Conservation (phyloP, 2,888 invertebrate species). For the Lasiommata megera region DNA sequence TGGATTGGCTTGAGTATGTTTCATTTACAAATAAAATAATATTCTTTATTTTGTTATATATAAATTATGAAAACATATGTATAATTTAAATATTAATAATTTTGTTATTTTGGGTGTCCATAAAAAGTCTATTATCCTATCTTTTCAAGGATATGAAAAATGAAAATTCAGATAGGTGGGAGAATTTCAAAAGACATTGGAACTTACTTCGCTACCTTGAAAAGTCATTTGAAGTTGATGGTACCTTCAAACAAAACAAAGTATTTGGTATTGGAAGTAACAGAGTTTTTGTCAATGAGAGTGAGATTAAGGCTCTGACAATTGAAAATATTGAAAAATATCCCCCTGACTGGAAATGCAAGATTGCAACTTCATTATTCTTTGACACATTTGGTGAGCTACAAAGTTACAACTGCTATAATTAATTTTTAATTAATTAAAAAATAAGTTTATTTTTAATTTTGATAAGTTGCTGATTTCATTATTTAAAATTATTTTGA, state of each 20-base stretch:
- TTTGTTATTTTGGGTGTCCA: too few species aligned
- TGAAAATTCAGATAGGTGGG: constrained; percentile 57
- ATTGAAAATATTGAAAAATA: constrained; percentile 70
- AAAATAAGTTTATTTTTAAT: too few species aligned
- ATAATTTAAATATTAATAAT: too few species aligned
- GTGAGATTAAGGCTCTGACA: constrained; percentile 74
- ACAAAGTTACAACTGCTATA: neutral
- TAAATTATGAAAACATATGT: too few species aligned
- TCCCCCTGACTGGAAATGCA: constrained; percentile 76
- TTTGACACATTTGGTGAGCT: constrained; percentile 80
- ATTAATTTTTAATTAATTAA: too few species aligned
- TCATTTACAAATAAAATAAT: too few species aligned
- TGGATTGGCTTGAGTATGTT: too few species aligned
- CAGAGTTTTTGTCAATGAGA: constrained; percentile 69
- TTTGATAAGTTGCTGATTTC: too few species aligned
- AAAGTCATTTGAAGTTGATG: constrained; percentile 73
- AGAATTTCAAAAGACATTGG: constrained; percentile 67
- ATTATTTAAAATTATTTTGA: too few species aligned
- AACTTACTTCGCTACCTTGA: constrained; percentile 66
- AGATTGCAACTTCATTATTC: constrained; percentile 80
- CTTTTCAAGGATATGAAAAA: constrained; percentile 48
- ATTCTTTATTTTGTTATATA: too few species aligned
- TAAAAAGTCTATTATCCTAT: too few species aligned
- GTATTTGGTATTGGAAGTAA: constrained; percentile 67
- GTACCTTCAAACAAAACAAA: constrained; percentile 74